Conservation (phyloP, 2,113 vertebrate species). For the Beaufortia kweichowensis region DNA sequence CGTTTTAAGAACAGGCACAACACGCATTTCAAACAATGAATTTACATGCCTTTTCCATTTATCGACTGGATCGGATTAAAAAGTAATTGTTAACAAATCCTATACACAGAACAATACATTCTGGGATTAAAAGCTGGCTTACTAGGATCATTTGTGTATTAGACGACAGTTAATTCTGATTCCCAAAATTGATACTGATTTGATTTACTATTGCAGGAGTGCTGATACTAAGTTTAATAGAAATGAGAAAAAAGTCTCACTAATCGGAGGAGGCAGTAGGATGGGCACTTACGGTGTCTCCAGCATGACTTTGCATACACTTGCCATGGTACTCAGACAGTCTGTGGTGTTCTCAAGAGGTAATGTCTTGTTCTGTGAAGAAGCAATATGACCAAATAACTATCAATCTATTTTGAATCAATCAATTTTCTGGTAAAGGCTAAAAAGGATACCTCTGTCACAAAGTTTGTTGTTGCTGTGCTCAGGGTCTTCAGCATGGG, state of each 20-base stretch:
- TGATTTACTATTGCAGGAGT: no score
- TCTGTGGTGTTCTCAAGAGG: slow-evolving; percentile 98
- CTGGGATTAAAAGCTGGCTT: no score
- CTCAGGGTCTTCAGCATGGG: slow-evolving; percentile 98
- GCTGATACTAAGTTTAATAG: no score
- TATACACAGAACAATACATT: no score
- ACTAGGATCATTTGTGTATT: no score
- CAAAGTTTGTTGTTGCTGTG: slow-evolving; percentile 95
- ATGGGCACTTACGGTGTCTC: slow-evolving; percentile 92
- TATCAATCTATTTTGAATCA: neutral
- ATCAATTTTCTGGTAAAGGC: neutral
- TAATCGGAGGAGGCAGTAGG: neutral
- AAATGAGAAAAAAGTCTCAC: no score
- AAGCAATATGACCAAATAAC: neutral
- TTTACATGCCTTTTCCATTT: neutral
- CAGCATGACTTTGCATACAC: slow-evolving; percentile 98
- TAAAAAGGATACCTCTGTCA: slow-evolving; percentile 81
- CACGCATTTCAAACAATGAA: no score
- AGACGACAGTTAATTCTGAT: no score
- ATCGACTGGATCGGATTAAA: neutral
- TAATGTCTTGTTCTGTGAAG: slow-evolving; percentile 88
- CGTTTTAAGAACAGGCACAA: no score
- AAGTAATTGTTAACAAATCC: no score
- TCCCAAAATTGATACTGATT: no score
- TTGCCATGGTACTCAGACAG: slow-evolving; percentile 98